phyloP scores from a whole-genome alignment of 2,797 vertebrate species.

The Coilia nasus region DNA sequence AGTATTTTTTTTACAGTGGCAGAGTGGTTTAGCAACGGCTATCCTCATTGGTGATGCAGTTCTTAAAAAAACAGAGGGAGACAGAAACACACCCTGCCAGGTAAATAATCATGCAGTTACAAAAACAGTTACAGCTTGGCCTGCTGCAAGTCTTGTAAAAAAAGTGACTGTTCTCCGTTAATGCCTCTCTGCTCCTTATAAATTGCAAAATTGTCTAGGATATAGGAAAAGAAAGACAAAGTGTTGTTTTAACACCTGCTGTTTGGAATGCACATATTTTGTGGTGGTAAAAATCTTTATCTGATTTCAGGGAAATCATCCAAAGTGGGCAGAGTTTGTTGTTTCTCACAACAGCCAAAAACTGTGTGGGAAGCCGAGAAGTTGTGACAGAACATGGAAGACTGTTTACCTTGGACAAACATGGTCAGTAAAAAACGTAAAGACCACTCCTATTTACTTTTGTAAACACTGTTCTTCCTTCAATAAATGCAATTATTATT shows the following conservation, averaged over 20 bases:
- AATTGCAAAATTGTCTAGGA: background rate
- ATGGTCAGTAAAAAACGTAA: slow-evolving; percentile 63
- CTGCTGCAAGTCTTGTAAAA: background rate
- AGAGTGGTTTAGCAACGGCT: slow-evolving; percentile 55
- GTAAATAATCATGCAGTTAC: slow-evolving; percentile 53
- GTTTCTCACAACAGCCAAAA: background rate
- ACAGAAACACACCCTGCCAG: slow-evolving; percentile 34
- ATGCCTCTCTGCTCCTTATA: background rate
- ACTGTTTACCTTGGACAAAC: slow-evolving; percentile 67
- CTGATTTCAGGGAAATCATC: background rate
- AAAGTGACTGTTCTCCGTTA: background rate
- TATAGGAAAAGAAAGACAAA: no score
- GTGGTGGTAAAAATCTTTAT: background rate
- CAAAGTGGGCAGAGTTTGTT: background rate
- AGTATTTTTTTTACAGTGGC: slow-evolving; percentile 45
- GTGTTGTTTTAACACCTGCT: no score
- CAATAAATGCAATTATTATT: no score
- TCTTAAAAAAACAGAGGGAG: slow-evolving; percentile 61
- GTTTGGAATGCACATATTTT: background rate
- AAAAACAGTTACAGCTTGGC: background rate
- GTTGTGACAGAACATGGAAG: slow-evolving; percentile 40
- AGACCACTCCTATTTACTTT: background rate
- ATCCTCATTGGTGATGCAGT: slow-evolving; percentile 69
- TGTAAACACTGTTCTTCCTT: no score
- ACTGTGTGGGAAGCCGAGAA: slow-evolving; percentile 49